phyloP scores from a whole-genome alignment of 1,140 invertebrate genomes.

The Nomia melanderi region DNA sequence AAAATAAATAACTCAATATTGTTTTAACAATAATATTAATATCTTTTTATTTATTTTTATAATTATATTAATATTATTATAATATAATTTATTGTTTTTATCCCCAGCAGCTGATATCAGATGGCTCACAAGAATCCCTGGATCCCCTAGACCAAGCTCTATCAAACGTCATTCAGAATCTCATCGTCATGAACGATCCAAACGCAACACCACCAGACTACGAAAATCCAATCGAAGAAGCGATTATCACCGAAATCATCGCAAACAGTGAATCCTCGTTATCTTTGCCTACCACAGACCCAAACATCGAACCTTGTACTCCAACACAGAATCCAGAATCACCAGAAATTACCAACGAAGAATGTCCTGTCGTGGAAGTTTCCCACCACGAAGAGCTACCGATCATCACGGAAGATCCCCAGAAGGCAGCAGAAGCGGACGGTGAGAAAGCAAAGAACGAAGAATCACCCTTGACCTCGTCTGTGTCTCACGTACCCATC shows the following conservation, averaged over 20 bases:
- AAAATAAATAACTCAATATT: no score
- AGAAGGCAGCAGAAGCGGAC: not conserved
- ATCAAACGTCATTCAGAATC: conserved; percentile 75
- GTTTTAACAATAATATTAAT: no score
- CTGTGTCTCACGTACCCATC: not conserved
- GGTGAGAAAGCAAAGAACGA: conserved; percentile 46
- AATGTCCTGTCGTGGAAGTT: not conserved
- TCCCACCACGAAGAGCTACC: not conserved
- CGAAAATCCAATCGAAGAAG: not conserved
- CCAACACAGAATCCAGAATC: not conserved
- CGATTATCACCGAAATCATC: conserved; percentile 52
- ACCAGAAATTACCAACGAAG: not conserved
- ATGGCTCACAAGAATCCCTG: conserved; percentile 53
- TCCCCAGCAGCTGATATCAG: conserved; percentile 4
- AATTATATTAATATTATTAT: no score
- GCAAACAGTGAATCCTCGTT: conserved; percentile 29
- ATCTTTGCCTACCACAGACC: not conserved
- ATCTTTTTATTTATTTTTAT: no score
- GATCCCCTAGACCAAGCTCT: conserved; percentile 76
- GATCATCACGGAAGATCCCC: not conserved
- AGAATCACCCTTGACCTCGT: not conserved
- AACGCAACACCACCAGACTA: not conserved
- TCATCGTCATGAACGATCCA: conserved; percentile 71
- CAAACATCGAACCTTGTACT: not conserved
- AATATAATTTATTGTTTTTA: no score